Percentiles rank a stretch among this genome's conserved stretches.
These are phyloP conservation scores for Leguminivora glycinivorella DNA, from an alignment of 1,140 invertebrate species.

Conservation along the genomic window DNA sequence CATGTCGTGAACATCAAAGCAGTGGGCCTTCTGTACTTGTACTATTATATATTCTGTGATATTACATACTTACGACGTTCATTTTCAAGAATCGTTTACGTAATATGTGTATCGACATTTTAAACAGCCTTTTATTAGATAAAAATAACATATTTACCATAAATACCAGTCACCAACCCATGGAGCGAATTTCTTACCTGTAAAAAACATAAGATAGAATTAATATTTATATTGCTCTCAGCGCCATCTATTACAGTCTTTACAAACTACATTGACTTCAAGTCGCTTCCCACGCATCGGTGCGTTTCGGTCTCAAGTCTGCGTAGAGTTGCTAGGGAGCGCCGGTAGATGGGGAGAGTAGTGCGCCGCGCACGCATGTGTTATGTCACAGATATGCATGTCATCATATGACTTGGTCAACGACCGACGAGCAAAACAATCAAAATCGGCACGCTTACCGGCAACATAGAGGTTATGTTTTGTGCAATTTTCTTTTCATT, in stretches of 20 bases:
- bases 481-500: too few species aligned
- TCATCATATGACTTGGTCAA: conserved; percentile 28
- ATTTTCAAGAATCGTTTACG: too few species aligned
- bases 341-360: neutral
- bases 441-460: conserved; percentile 4
- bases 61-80: too few species aligned
- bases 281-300: neutral
- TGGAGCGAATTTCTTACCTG: conserved; percentile 26
- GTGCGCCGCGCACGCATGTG: conserved; percentile 1
- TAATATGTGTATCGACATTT: too few species aligned
- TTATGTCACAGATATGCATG: conserved; percentile 10
- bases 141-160: neutral
- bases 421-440: conserved; percentile 22
- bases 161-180: neutral
- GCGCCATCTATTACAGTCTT: conserved; percentile 36
- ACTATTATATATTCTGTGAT: too few species aligned
- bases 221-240: conserved; percentile 9
- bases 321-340: neutral
- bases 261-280: conserved; percentile 32
- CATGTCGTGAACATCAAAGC: too few species aligned
- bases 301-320: conserved; percentile 4
- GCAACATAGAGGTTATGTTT: conserved; percentile 1
- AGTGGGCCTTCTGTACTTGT: too few species aligned
- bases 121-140: too few species aligned
- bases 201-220: conserved; percentile 28